These are phyloP conservation scores for Trachythela sp. DNA, from an alignment of 64 coral and sea anemone species.

Conservation along the genomic window DNA sequence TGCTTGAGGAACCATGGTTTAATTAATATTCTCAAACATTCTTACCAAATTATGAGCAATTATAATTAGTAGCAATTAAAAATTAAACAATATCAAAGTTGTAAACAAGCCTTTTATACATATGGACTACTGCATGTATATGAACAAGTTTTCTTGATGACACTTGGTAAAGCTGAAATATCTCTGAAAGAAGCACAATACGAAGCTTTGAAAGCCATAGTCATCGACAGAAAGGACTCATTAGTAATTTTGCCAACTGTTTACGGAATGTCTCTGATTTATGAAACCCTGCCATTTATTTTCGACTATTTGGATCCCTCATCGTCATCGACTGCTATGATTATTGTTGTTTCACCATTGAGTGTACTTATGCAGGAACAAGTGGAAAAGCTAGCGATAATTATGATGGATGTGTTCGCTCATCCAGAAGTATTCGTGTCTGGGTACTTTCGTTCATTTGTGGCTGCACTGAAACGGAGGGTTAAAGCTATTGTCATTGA, in stretches of 20 bases:
- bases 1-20: too few species aligned
- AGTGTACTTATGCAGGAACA: constrained; percentile 1
- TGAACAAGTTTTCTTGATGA: too few species aligned
- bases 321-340: neutral
- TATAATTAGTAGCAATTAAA: too few species aligned
- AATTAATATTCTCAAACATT: too few species aligned
- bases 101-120: too few species aligned
- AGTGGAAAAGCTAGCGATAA: neutral
- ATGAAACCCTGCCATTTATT: neutral
- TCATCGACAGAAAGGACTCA: constrained; percentile 8
- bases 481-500: constrained; percentile 17
- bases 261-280: constrained; percentile 37
- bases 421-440: neutral
- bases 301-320: neutral
- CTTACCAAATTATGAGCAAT: too few species aligned
- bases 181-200: constrained; percentile 33
- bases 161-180: constrained; percentile 23
- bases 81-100: too few species aligned
- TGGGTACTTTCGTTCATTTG: neutral
- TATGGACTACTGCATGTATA: too few species aligned
- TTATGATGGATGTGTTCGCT: neutral
- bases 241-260: constrained; percentile 14
- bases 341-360: neutral
- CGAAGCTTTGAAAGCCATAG: constrained; percentile 33
- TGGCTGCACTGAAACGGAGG: neutral